Evolutionary conservation across 2,797 vertebrate genomes (phyloP), one percentile per base, ranked within the genome.

Genomic region (Harpagifer antarcticus): DNA sequence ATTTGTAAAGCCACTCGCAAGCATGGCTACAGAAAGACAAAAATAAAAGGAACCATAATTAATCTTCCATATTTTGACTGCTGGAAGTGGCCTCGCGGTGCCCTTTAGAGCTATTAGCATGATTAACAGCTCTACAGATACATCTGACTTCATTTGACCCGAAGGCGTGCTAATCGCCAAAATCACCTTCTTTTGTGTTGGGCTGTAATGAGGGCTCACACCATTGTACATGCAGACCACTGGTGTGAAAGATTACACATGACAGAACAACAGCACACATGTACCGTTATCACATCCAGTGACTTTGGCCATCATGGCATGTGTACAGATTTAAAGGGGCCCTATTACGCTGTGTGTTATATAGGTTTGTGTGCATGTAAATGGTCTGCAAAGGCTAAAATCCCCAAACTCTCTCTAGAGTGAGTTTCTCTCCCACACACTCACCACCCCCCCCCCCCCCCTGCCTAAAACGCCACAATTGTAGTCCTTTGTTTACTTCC

Each of bases 71-170:
- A 45, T 40, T 66, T 70, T 50, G 3, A 13, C 40, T 49, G 42
- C 14, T 57, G 52, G 43, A 70, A 48, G 14, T 16, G 49, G 42
- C 47, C 57, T 58, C 10, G 17, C 3, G 4, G 40, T 53, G 19
- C 11, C 33, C 17, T 58, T 73, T 45, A 50, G 55, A 58, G 53
- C 54, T 13, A 15, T 76, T 54, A 68, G 4, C 45, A 44, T 48
- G 20, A 84, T 74, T 74, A 56, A 74, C 68, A 16, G 44, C 53
- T 44, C 11, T 53, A 37, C 2, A 70, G 62, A 73, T 72, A 64
- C 44, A 69, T 69, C 15, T 61, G 72, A 76, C 63, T 58, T 74
- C 59, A 72, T 81, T 76, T 63, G 60, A 74, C 68, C 6, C 44
- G 63, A 55, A 69, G 56, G 59, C 14, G 23, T 33, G 60, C 37